These are phyloP conservation scores for Pantherophis vulpinus DNA, from an alignment of 2,797 vertebrate species.

Conservation along the genomic window DNA sequence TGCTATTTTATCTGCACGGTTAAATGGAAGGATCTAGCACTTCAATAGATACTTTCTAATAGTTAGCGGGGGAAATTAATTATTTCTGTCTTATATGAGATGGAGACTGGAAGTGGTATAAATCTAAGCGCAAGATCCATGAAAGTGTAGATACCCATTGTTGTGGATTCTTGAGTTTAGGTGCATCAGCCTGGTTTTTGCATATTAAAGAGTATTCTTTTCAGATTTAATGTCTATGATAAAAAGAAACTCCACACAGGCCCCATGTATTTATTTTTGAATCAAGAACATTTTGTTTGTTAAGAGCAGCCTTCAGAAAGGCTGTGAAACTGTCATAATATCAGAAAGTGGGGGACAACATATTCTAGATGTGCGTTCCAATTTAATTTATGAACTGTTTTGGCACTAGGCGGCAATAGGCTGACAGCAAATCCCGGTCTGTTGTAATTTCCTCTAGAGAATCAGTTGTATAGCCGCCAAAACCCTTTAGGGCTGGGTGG, in stretches of 20 bases:
- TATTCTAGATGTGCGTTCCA: slow-evolving; percentile 38
- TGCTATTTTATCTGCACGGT: not conserved
- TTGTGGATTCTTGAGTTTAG: not conserved
- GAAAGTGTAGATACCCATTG: not conserved
- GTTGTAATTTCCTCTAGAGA: slow-evolving; percentile 59
- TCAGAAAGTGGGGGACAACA: slow-evolving; percentile 8
- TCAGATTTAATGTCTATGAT: not conserved
- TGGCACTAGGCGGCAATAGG: slow-evolving; percentile 36
- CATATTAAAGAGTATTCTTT: slow-evolving; percentile 1
- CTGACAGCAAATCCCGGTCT: slow-evolving; percentile 53
- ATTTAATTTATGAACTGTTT: slow-evolving; percentile 56
- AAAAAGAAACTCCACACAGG: slow-evolving; percentile 8
- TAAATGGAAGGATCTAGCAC: not conserved
- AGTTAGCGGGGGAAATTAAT: not conserved
- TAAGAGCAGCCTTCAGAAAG: slow-evolving; percentile 32
- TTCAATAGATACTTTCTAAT: not conserved
- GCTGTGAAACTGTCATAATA: slow-evolving; percentile 35
- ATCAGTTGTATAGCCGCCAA: slow-evolving; percentile 26
- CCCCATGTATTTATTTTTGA: slow-evolving; percentile 35
- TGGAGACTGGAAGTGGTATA: not conserved
- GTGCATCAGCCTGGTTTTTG: not conserved
- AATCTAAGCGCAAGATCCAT: slow-evolving; percentile 3
- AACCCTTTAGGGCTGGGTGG: slow-evolving; percentile 51
- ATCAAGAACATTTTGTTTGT: slow-evolving; percentile 30
- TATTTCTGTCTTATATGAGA: not conserved